Percentiles rank a stretch among this genome's conserved stretches.
These are phyloP conservation scores for Hypselothyrea guttata DNA, from an alignment of 2,888 invertebrate genomes.

Conservation along the genomic window DNA sequence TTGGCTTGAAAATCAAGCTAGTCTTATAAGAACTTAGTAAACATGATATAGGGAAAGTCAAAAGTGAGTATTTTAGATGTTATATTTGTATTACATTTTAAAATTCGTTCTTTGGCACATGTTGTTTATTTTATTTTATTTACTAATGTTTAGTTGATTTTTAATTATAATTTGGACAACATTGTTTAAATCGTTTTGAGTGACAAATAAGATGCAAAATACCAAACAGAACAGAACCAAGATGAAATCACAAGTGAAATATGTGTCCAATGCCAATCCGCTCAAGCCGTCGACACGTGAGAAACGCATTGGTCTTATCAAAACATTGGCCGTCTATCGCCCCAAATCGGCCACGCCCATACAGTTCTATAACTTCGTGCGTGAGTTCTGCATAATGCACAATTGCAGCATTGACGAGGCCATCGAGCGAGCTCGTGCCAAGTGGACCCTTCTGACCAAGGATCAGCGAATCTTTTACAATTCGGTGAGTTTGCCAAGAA, in stretches of 20 bases:
- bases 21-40: no score
- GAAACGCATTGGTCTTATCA: slow-evolving; percentile 33
- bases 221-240: background rate
- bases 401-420: slow-evolving; percentile 68
- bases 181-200: slow-evolving; percentile 27
- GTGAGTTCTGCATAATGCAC: slow-evolving; percentile 62
- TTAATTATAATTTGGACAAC: slow-evolving; percentile 22
- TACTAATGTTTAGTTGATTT: no score
- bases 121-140: no score
- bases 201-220: slow-evolving; percentile 9
- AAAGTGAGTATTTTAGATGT: no score
- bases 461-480: slow-evolving; percentile 45
- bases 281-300: slow-evolving; percentile 1
- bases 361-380: slow-evolving; percentile 61
- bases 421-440: slow-evolving; percentile 35
- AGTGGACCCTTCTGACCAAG: slow-evolving; percentile 38
- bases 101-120: no score
- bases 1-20: no score
- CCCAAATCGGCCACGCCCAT: slow-evolving; percentile 46
- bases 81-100: no score
- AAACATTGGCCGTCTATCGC: slow-evolving; percentile 27
- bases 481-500: slow-evolving; percentile 57
- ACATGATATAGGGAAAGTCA: no score
- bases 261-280: background rate
- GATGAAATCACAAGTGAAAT: background rate